These are phyloP conservation scores for Morpho deidamia DNA, from an alignment of 2,888 invertebrate species.

Conservation along the genomic window DNA sequence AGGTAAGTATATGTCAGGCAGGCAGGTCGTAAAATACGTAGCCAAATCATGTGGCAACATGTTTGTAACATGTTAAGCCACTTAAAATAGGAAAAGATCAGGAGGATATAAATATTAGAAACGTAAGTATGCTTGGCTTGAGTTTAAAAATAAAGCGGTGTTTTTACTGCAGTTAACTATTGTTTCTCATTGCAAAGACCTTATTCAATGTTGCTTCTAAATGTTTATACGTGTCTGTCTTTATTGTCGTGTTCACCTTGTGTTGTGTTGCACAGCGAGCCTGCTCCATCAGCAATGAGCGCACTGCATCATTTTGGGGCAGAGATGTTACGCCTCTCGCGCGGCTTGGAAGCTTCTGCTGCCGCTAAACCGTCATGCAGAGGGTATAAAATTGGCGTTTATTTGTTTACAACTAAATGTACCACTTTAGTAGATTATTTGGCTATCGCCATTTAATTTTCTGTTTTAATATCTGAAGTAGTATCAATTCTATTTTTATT, in stretches of 20 bases:
- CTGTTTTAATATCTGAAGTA: neutral
- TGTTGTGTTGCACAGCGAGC: slow-evolving; percentile 80
- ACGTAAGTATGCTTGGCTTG: no score
- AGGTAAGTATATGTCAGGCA: no score
- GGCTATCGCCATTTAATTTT: neutral
- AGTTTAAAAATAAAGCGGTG: no score
- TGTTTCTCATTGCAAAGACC: no score
- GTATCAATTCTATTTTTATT: neutral
- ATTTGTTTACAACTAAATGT: slow-evolving; percentile 35
- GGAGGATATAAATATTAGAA: no score
- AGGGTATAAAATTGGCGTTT: slow-evolving; percentile 70
- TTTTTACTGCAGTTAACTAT: no score
- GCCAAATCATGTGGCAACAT: no score
- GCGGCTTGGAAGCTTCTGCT: slow-evolving; percentile 86
- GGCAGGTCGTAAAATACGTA: no score
- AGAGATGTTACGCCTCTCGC: slow-evolving; percentile 90
- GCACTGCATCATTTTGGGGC: slow-evolving; percentile 92
- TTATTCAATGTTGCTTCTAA: slow-evolving; percentile 17
- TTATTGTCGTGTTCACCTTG: slow-evolving; percentile 10
- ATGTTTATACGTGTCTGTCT: slow-evolving; percentile 35
- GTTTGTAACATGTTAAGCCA: no score
- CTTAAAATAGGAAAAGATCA: no score
- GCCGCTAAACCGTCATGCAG: slow-evolving; percentile 65
- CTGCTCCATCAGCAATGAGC: slow-evolving; percentile 89
- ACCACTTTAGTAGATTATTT: slow-evolving; percentile 6